A percentile compares a stretch with the other conserved stretches of the same genome.
Evolutionary conservation across 1,140 invertebrate species (phyloP).

Genomic region (Andrena cerasifolii): DNA sequence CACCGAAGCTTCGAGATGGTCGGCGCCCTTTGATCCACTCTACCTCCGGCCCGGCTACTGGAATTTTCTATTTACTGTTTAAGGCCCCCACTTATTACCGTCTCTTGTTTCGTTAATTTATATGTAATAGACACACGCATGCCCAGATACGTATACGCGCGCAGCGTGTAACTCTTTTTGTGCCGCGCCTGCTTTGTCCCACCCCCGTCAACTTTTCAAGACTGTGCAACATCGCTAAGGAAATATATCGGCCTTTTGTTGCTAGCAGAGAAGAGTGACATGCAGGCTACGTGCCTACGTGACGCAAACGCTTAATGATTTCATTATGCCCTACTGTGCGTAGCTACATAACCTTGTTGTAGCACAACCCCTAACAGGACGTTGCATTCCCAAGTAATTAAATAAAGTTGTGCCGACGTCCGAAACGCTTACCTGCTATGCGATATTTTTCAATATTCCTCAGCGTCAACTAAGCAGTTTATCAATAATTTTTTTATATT

Average conservation of each 20-base stretch:
- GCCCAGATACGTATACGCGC: not conserved
- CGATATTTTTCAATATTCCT: not conserved
- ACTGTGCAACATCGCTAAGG: constrained; percentile 44
- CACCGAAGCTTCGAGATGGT: constrained; percentile 52
- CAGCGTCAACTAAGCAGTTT: no score
- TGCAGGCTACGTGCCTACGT: constrained; percentile 49
- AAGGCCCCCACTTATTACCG: constrained; percentile 66
- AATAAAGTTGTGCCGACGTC: not conserved
- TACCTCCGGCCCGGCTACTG: constrained; percentile 70
- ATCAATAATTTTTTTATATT: no score
- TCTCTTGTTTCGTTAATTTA: constrained; percentile 67
- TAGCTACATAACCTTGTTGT: not conserved
- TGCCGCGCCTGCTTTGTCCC: not conserved
- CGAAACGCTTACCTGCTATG: not conserved
- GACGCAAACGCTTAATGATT: constrained; percentile 62
- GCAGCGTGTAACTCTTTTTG: constrained; percentile 7
- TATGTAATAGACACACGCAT: constrained; percentile 41
- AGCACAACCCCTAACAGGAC: not conserved
- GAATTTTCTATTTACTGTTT: constrained; percentile 78
- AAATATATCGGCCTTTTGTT: constrained; percentile 63
- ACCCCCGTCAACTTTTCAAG: not conserved
- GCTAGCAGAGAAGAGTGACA: constrained; percentile 48
- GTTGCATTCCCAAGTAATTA: constrained; percentile 22
- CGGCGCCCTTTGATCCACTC: constrained; percentile 68
- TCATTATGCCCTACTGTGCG: constrained; percentile 55